A percentile compares a stretch with the other conserved stretches of the same genome.
phyloP scores from a whole-genome alignment of 2,113 vertebrate genomes.

The Sphyrna mokarran region DNA sequence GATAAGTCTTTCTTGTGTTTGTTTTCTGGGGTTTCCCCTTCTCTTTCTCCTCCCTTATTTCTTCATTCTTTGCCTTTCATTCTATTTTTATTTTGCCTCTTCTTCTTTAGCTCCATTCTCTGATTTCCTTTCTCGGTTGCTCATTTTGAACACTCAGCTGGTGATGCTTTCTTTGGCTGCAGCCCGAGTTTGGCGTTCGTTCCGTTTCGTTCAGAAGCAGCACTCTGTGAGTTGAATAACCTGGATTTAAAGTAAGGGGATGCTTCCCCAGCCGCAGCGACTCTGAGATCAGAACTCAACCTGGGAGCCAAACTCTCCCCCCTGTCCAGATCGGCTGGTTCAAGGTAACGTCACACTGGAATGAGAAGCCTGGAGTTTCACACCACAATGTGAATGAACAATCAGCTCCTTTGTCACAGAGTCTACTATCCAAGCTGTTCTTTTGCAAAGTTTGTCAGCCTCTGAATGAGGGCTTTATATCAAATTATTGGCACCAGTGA shows the following conservation, averaged over 20 bases:
- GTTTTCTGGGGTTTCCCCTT: neutral
- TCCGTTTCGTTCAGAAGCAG: neutral
- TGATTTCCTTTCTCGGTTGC: neutral
- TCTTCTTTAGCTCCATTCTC: neutral
- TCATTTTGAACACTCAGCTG: neutral
- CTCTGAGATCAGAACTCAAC: constrained; percentile 8
- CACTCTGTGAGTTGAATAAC: neutral
- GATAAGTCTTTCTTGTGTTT: neutral
- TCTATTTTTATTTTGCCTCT: neutral
- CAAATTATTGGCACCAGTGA: neutral
- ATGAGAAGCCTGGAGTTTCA: neutral
- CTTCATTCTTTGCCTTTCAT: neutral
- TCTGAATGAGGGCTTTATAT: neutral
- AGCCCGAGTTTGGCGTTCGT: neutral
- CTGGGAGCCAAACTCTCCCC: neutral
- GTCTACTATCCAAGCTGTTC: neutral
- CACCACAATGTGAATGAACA: neutral
- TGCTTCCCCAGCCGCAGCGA: neutral
- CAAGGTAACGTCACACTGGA: neutral
- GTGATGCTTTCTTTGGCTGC: neutral
- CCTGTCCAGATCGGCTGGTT: neutral
- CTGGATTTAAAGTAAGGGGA: constrained; percentile 27
- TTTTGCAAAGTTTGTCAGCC: neutral
- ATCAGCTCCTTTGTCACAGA: neutral
- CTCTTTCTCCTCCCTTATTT: neutral